Base-by-base conservation (phyloP, 1,140 invertebrate species). In the Phthorimaea operculella region DNA sequence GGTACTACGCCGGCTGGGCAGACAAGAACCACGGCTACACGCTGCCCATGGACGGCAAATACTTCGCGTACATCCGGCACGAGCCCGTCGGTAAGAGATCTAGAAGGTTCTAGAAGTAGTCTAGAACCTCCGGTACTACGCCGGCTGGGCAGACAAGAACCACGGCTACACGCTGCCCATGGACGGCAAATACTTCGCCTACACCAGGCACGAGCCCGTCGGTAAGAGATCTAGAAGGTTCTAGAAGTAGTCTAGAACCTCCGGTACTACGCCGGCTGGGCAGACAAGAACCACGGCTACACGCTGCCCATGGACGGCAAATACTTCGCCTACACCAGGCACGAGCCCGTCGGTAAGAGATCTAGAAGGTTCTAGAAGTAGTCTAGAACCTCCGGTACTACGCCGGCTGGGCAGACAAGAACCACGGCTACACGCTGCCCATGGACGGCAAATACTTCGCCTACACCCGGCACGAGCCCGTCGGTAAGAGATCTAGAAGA, bases 121-220 rank as follows among this genome's bases (percentile, higher is more conserved):
- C 44, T 89, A 89, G 55, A 88, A 89, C 60, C 72, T 94, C 12
- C 89, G 94, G 42, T 97, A 96, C 77, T 95, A 92, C 76, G 96
- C 95, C 50, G 95, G 96, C 33, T 97, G 92, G 92, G 94, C 95
- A 0, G 96, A 97, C 81, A 98, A 98, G 83, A 92, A 92, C 73
- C 91, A 94, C 71, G 96, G 96, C 0, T 92, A 95, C 81, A 94
- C 93, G 0, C 91, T 99, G 57, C 96, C 97, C 6, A 89, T 95
- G 60, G 94, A 97, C 81, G 96, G 96, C 1, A 88, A 93, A 48
- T 95, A 90, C 76, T 92, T 98, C 66, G 90, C 91, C 0, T 98
- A 97, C 68, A 99, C 98, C 0, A 89, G 96, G 18, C 95, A 98
- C 67, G 97, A 99, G 81, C 97, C 98, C 1, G 93, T 99, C 28